phyloP scores from a whole-genome alignment of 2,888 invertebrate genomes.

The Candidula unifasciata region DNA sequence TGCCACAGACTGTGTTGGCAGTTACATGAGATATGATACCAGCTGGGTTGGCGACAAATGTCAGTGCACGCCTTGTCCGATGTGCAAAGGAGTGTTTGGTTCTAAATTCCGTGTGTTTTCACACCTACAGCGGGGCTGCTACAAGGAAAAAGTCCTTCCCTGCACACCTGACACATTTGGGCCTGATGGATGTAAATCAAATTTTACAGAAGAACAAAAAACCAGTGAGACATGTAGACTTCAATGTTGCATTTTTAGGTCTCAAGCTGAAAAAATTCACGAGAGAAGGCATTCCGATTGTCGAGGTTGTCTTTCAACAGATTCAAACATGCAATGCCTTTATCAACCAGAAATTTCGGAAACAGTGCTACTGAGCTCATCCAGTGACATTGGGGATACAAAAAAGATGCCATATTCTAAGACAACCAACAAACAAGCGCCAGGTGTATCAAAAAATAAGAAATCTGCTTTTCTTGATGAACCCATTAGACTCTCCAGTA shows the following conservation, averaged over 20 bases:
- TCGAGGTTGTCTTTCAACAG: neutral
- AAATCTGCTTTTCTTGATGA: neutral
- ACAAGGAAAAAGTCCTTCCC: neutral
- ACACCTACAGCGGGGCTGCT: slow-evolving; percentile 26
- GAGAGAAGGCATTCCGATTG: neutral
- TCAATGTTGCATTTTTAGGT: slow-evolving; percentile 3
- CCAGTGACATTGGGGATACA: too few relatives aligned
- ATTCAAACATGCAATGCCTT: too few relatives aligned
- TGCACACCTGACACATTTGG: slow-evolving; percentile 1
- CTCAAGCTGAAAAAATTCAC: neutral
- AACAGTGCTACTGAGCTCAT: neutral
- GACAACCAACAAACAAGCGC: too few relatives aligned
- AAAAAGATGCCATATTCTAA: neutral
- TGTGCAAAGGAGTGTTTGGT: slow-evolving; percentile 27
- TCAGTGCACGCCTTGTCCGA: slow-evolving; percentile 32
- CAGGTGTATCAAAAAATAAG: neutral
- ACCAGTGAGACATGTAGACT: neutral
- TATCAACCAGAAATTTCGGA: too few relatives aligned
- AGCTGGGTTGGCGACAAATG: neutral
- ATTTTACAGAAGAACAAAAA: neutral
- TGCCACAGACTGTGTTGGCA: slow-evolving; percentile 29
- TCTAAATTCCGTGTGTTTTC: slow-evolving; percentile 29
- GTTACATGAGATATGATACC: slow-evolving; percentile 3
- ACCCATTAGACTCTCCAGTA: too few relatives aligned
- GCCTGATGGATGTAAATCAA: neutral